phyloP scores from a whole-genome alignment of 92 coral and sea anemone genomes.

The Desmophyllum pertusum region DNA sequence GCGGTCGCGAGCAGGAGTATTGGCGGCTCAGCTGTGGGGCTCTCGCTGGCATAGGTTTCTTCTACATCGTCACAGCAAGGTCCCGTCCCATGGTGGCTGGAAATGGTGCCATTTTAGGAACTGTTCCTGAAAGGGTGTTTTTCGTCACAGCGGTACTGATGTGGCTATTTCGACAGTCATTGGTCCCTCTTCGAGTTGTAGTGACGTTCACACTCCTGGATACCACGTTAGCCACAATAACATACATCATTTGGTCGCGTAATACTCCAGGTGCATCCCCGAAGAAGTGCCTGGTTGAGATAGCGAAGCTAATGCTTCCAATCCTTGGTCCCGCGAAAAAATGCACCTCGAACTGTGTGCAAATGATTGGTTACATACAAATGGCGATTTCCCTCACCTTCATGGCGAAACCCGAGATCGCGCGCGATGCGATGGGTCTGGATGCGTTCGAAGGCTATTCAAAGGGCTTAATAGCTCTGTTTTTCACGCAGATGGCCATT shows the following conservation, averaged over 20 bases:
- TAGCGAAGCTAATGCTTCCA: slow-evolving; percentile 22
- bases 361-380: slow-evolving; percentile 19
- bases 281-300: slow-evolving; percentile 31
- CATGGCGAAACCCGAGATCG: slow-evolving; percentile 16
- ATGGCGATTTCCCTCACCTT: slow-evolving; percentile 14
- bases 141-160: not conserved
- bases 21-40: slow-evolving; percentile 11
- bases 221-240: slow-evolving; percentile 34
- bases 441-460: slow-evolving; percentile 26
- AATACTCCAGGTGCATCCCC: slow-evolving; percentile 44
- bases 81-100: slow-evolving; percentile 34
- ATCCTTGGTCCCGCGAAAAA: not conserved
- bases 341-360: slow-evolving; percentile 24
- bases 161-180: slow-evolving; percentile 23
- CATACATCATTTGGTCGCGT: slow-evolving; percentile 48
- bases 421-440: slow-evolving; percentile 27
- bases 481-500: slow-evolving; percentile 7
- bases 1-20: slow-evolving; percentile 33
- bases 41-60: slow-evolving; percentile 47
- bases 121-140: slow-evolving; percentile 52
- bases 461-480: slow-evolving; percentile 26
- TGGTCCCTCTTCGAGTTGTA: slow-evolving; percentile 33
- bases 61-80: slow-evolving; percentile 35
- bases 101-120: slow-evolving; percentile 48
- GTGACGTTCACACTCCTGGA: slow-evolving; percentile 26